Evolutionary conservation across 2,797 vertebrate genomes (phyloP).

Genomic region (Chelidonichthys spinosus): DNA sequence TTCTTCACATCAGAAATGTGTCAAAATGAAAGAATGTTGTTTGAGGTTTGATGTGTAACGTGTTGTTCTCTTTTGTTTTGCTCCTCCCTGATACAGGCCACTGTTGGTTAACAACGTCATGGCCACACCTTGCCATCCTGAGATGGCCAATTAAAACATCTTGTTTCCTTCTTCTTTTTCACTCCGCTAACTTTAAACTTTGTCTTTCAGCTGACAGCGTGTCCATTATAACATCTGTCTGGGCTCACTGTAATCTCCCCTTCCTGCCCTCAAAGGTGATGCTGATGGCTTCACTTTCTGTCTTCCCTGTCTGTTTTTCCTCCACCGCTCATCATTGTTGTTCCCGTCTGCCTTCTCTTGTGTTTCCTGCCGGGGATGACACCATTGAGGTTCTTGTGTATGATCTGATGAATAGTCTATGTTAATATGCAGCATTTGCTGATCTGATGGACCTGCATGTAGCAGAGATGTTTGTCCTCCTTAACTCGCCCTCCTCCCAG

Average conservation of each 20-base stretch:
- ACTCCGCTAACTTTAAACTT: neutral
- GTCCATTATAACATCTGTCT: slow-evolving; percentile 5
- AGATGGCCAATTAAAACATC: neutral
- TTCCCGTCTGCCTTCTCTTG: neutral
- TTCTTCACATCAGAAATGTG: neutral
- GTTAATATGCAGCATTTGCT: neutral
- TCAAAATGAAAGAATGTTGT: neutral
- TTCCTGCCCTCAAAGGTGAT: neutral
- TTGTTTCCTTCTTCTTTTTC: neutral
- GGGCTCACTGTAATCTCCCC: neutral
- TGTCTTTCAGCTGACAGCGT: slow-evolving; percentile 1
- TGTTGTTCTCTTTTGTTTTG: neutral
- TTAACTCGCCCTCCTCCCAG: slow-evolving; percentile 75
- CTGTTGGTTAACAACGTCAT: neutral
- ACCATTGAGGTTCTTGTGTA: neutral
- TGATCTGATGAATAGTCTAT: neutral
- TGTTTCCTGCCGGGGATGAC: neutral
- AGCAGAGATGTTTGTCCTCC: slow-evolving; percentile 41
- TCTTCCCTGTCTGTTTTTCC: neutral
- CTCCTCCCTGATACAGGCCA: neutral
- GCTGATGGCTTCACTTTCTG: neutral
- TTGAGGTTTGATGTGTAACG: no score
- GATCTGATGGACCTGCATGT: neutral
- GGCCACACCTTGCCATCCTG: neutral
- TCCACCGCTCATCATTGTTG: neutral